A percentile compares a stretch with the other conserved stretches of the same genome.
These are phyloP conservation scores for Enteromius paludinosus DNA, from an alignment of 2,797 vertebrate species.

Conservation along the genomic window DNA sequence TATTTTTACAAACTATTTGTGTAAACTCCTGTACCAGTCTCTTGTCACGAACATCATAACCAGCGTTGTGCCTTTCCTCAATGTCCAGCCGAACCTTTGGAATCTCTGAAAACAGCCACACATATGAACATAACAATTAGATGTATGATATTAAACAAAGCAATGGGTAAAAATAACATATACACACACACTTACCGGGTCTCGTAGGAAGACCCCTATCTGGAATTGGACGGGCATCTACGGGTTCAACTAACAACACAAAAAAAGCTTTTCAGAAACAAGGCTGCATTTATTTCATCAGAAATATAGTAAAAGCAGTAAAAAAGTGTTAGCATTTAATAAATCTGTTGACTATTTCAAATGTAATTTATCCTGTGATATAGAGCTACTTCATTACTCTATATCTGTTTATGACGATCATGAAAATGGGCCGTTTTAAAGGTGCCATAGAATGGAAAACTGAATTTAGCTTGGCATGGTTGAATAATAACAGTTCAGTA, in stretches of 20 bases:
- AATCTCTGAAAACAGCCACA: constrained; percentile 75
- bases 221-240: constrained; percentile 93
- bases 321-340: not conserved
- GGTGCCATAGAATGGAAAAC: too few species aligned
- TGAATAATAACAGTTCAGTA: too few species aligned
- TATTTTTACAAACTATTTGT: not conserved
- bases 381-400: too few species aligned
- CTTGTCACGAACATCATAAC: constrained; percentile 95
- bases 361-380: not conserved
- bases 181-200: constrained; percentile 81
- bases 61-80: constrained; percentile 86
- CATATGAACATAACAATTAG: not conserved
- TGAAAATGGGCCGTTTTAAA: too few species aligned
- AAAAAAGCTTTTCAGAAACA: not conserved
- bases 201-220: constrained; percentile 96
- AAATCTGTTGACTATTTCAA: not conserved
- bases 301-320: not conserved
- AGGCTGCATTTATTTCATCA: not conserved
- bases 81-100: constrained; percentile 91
- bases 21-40: constrained; percentile 81
- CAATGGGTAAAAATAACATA: not conserved
- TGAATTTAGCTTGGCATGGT: too few species aligned
- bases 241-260: constrained; percentile 87
- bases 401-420: not conserved
- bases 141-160: not conserved